Conservation (phyloP, 2,888 invertebrate genomes). For the Microctonus brassicae region DNA sequence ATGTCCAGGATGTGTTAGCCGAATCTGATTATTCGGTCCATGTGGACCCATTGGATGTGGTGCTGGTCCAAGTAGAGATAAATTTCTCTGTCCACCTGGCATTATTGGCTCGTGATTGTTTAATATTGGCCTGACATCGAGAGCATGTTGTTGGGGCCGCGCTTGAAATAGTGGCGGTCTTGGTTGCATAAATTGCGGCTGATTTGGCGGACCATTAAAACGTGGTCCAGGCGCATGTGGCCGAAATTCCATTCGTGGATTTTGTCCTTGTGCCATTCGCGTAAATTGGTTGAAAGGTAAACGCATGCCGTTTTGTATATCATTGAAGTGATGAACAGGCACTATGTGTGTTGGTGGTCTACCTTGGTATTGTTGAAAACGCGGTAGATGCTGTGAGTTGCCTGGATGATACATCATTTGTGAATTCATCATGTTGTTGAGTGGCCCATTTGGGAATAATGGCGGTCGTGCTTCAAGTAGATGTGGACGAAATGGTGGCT, state of each 20-base stretch:
- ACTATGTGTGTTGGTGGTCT: too few species aligned
- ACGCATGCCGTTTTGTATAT: slow-evolving; percentile 44
- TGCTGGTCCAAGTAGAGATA: slow-evolving; percentile 30
- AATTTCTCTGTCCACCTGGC: slow-evolving; percentile 35
- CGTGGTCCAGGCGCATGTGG: slow-evolving; percentile 50
- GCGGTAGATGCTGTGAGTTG: slow-evolving; percentile 45
- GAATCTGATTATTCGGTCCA: slow-evolving; percentile 45
- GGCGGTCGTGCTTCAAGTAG: slow-evolving; percentile 57
- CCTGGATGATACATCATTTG: slow-evolving; percentile 44
- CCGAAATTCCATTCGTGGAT: slow-evolving; percentile 56
- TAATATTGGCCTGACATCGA: slow-evolving; percentile 44
- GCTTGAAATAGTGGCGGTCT: slow-evolving; percentile 52
- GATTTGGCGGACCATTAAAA: slow-evolving; percentile 55
- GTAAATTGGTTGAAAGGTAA: slow-evolving; percentile 54
- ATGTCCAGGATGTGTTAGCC: slow-evolving; percentile 44
- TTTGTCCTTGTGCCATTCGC: slow-evolving; percentile 51
- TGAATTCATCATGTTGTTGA: slow-evolving; percentile 53
- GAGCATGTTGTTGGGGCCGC: slow-evolving; percentile 50
- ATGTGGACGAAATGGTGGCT: slow-evolving; percentile 53
- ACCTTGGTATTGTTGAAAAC: slow-evolving; percentile 54
- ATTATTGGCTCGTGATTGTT: slow-evolving; percentile 39
- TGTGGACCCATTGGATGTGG: slow-evolving; percentile 17
- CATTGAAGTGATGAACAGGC: slow-evolving; percentile 57
- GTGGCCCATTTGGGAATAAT: slow-evolving; percentile 53
- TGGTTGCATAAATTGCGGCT: slow-evolving; percentile 42